phyloP scores from a whole-genome alignment of 2,113 vertebrate species.

The Pitta sordida region DNA sequence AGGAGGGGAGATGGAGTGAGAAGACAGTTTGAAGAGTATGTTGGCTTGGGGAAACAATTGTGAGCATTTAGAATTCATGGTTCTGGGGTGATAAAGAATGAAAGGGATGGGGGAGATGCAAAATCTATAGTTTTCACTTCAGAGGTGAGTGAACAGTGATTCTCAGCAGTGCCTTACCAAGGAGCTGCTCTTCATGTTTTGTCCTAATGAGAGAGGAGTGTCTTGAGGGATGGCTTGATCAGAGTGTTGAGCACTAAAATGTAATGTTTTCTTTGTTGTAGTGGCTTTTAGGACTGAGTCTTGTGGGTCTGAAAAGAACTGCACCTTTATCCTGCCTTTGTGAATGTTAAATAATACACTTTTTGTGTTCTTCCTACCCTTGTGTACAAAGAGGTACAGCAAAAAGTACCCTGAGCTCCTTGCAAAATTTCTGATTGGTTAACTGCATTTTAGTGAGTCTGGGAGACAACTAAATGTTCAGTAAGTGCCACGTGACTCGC shows the following conservation, averaged over 20 bases:
- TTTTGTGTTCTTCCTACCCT: not conserved
- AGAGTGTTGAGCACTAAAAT: not conserved
- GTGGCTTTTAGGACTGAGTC: not conserved
- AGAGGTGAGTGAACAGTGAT: not conserved
- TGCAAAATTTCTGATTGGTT: not conserved
- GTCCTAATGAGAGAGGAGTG: not conserved
- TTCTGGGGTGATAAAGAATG: not conserved
- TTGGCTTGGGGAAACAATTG: not conserved
- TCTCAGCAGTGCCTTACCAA: not conserved
- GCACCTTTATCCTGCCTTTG: not conserved
- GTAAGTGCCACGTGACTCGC: not conserved
- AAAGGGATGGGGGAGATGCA: not conserved
- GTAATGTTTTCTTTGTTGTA: not conserved
- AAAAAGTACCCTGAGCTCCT: not conserved
- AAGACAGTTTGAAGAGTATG: not conserved
- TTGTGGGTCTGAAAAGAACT: not conserved
- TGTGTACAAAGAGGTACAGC: not conserved
- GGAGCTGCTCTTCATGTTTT: not conserved
- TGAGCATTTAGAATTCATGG: not conserved
- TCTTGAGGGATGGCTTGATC: not conserved
- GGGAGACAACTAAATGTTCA: not conserved
- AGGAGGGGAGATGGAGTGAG: not conserved
- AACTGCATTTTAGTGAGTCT: not conserved
- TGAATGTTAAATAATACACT: fast-evolving
- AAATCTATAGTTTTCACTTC: not conserved